Evolutionary conservation across 2,113 vertebrate genomes (phyloP), one percentile per base, ranked within the genome.

Genomic region (Nesoenas mayeri): DNA sequence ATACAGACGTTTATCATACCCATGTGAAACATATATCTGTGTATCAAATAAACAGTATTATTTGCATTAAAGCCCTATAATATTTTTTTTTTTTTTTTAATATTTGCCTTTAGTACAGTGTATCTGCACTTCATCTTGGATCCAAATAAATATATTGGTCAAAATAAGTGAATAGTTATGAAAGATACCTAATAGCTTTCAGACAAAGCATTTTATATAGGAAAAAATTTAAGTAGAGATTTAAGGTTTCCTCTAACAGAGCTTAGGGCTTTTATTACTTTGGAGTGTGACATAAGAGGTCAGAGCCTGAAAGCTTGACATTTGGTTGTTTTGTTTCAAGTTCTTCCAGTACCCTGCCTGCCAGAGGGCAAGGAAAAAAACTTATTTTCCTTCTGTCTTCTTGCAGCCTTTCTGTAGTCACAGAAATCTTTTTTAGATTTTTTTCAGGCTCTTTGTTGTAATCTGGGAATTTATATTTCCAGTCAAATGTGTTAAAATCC

Each of bases 111-210:
- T 54, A 79, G 34, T 47, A 50, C 22, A 79, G 6, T 42, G 3
- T 77, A 54, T 53, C 71, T 60, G 26, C 10, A 77, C 22, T 91
- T 82, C 26, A 57, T 86, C 51, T 81, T 85, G 31, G 12, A 65
- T 65, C 34, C n/a, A 89, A 89, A 32, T 57, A 77, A 70, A 64
- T 62, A 93, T 34, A 78, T 80, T 71, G 40, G 78, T 62, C 11
- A 70, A 93, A 89, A 72, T 73, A 80, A 72, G 61, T 88, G 70
- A 89, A 87, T 25, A 26, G 31, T 34, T 87, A 51, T n/a, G 36
- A 31, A 93, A 79, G 24, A 62, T 65, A 40, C 83, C 92, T 79
- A 89, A 85, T 10, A 95, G 15, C 51, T 93, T 83, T 96, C 50
- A 85, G 61, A 65, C 18, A 61, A 81, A 64, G 15, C 12, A 56